These are phyloP conservation scores for Mactra quadrangularis DNA, from an alignment of 1,140 invertebrate species.

Conservation along the genomic window DNA sequence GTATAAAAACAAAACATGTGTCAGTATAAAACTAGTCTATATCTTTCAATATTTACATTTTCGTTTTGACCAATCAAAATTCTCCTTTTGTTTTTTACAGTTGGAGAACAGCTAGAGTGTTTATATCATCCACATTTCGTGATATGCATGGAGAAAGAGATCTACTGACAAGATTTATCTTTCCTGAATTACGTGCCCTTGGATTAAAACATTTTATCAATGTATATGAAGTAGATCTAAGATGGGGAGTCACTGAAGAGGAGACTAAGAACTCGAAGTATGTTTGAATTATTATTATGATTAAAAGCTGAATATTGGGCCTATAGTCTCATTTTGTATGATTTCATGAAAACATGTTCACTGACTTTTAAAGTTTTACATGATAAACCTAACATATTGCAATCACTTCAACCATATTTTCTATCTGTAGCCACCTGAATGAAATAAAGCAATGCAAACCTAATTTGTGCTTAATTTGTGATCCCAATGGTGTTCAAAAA, in stretches of 20 bases:
- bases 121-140: slow-evolving; percentile 85
- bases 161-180: slow-evolving; percentile 83
- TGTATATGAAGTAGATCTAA: slow-evolving; percentile 84
- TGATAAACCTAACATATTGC: too few species aligned
- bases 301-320: not conserved
- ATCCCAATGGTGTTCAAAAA: too few species aligned
- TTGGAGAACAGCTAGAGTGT: slow-evolving; percentile 83
- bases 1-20: too few species aligned
- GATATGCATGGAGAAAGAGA: slow-evolving; percentile 85
- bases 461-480: too few species aligned
- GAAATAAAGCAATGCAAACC: too few species aligned
- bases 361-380: too few species aligned
- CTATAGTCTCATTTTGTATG: not conserved
- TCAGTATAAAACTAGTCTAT: too few species aligned
- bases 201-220: slow-evolving; percentile 81
- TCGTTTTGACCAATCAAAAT: too few species aligned
- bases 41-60: too few species aligned
- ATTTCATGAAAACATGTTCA: too few species aligned
- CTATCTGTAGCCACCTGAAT: too few species aligned
- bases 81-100: slow-evolving; percentile 64
- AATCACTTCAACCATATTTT: too few species aligned
- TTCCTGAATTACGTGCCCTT: slow-evolving; percentile 83
- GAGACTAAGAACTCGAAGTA: slow-evolving; percentile 81
- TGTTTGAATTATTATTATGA: not conserved
- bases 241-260: slow-evolving; percentile 85